A percentile compares a stretch with the other conserved stretches of the same genome.
phyloP scores from a whole-genome alignment of 2,797 vertebrate species.

The Labeo calbasu region DNA sequence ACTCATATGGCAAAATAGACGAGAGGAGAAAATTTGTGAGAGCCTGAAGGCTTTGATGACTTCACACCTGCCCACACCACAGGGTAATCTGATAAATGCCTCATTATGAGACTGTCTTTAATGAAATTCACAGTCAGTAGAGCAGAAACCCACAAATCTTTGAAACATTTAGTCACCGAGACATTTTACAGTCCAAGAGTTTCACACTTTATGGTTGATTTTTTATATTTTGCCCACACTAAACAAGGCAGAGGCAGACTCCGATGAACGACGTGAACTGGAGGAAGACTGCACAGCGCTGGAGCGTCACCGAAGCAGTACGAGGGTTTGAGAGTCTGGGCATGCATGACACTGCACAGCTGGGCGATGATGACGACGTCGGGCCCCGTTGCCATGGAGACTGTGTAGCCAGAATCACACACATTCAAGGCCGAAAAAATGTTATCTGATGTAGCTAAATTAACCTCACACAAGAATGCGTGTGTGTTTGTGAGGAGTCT shows the following conservation, averaged over 20 bases:
- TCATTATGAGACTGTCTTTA: conserved; percentile 4
- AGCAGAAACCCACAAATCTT: conserved; percentile 19
- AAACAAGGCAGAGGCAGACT: conserved; percentile 5
- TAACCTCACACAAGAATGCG: neutral
- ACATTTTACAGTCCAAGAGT: neutral
- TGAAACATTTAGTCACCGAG: conserved; percentile 17
- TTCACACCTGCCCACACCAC: conserved; percentile 32
- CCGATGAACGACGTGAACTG: neutral
- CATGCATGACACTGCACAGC: conserved; percentile 68
- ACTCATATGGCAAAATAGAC: neutral
- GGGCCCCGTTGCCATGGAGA: conserved; percentile 74
- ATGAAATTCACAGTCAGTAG: neutral
- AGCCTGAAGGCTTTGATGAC: conserved; percentile 23
- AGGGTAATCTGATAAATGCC: conserved; percentile 29
- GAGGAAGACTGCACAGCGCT: neutral
- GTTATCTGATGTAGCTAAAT: conserved; percentile 38
- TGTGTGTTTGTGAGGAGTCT: neutral
- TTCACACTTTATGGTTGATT: neutral
- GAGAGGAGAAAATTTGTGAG: conserved; percentile 3
- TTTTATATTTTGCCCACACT: neutral
- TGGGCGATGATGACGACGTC: conserved; percentile 66
- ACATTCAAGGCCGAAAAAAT: conserved; percentile 58
- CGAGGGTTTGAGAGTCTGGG: conserved; percentile 51
- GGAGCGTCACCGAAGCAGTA: conserved; percentile 16
- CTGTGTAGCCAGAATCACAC: conserved; percentile 62